Percentiles rank a stretch among this genome's conserved stretches.
These are phyloP conservation scores for Heterotilapia buettikoferi DNA, from an alignment of 2,113 vertebrate species.

Conservation along the genomic window DNA sequence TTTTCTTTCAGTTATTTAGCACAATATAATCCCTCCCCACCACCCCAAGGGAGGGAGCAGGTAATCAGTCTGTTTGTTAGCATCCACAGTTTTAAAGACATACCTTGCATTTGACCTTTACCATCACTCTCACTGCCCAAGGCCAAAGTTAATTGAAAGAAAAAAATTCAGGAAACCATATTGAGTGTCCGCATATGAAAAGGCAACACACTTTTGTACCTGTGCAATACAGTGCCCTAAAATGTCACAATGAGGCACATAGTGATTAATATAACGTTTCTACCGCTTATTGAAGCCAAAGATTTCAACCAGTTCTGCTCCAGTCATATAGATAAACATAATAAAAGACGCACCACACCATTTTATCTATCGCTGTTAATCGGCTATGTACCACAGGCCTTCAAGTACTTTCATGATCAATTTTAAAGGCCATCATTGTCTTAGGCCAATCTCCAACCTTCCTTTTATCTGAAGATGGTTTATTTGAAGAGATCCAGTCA, in stretches of 20 bases:
- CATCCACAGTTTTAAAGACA: neutral
- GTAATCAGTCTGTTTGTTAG: too few relatives aligned
- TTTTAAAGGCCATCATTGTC: neutral
- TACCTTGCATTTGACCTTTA: neutral
- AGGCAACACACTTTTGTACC: neutral
- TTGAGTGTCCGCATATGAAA: neutral
- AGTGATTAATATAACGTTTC: neutral
- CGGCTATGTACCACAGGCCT: neutral
- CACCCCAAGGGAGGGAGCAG: too few relatives aligned
- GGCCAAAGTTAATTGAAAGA: neutral
- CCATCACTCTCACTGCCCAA: neutral
- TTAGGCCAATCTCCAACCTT: neutral
- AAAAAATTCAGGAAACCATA: neutral
- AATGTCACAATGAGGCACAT: neutral
- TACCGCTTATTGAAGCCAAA: neutral
- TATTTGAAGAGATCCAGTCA: neutral
- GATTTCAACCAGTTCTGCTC: neutral
- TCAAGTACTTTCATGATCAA: neutral
- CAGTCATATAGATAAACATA: neutral
- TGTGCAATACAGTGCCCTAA: neutral
- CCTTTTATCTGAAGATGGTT: neutral
- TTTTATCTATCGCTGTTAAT: neutral
- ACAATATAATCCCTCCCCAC: too few relatives aligned
- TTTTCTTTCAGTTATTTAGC: too few relatives aligned
- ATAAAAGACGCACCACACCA: neutral